Evolutionary conservation across 2,888 invertebrate species (phyloP).

Genomic region (Lamellibrachia satsuma): DNA sequence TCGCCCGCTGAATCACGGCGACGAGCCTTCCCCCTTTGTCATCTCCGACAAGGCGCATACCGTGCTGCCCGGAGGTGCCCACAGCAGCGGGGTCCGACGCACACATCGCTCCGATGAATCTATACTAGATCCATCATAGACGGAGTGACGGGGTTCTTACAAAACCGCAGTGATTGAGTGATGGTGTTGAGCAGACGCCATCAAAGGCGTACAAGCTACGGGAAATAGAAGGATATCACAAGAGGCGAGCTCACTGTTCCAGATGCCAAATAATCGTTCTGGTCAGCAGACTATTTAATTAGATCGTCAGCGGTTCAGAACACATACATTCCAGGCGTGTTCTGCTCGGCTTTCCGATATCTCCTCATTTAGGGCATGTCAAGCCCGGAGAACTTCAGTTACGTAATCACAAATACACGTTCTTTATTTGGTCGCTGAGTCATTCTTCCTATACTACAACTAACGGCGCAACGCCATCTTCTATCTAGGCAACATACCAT

Average conservation of each 20-base stretch:
- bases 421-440: not conserved
- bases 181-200: constrained; percentile 17
- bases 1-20: not conserved
- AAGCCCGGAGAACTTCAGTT: not conserved
- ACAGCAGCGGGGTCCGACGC: not conserved
- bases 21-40: not conserved
- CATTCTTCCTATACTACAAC: not conserved
- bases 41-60: not conserved
- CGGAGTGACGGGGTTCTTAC: not conserved
- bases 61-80: not conserved
- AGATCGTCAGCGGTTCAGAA: not conserved
- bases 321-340: too few species aligned
- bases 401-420: not conserved
- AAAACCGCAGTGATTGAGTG: not conserved
- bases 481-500: not conserved
- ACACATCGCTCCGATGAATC: not conserved
- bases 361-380: too few species aligned
- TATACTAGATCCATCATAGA: not conserved
- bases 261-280: not conserved
- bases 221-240: not conserved
- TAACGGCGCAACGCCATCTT: not conserved
- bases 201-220: not conserved
- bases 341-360: too few species aligned
- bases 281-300: not conserved
- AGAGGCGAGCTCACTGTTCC: too few species aligned